Evolutionary conservation across 2,888 invertebrate genomes (phyloP), one percentile per base, ranked within the genome.

Genomic region (Thalpophila matura): DNA sequence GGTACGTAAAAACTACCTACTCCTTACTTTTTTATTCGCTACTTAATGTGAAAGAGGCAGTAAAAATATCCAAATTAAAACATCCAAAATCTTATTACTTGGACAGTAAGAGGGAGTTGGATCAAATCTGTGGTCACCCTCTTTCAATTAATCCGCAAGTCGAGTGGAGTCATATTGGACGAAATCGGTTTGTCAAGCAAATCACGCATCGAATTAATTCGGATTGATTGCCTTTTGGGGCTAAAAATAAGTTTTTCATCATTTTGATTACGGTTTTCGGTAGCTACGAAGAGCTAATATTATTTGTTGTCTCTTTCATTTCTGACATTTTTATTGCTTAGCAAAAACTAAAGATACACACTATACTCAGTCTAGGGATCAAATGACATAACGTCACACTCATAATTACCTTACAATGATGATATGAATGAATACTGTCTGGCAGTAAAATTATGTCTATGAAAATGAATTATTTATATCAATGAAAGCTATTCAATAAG

Each of bases 91-190:
- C 69, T 70, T 26, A 47, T 62, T 14, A 49, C 69, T 76, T 74
- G 42, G 27, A 5, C 49, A 50, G 12, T 29, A 22, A 3, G 5
- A 64, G 43, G 63, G 54, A 64, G 62, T 72, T 59, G 71, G 73
- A 82, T 83, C 82, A 84, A 86, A 82, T 86, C 84, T 81, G 79
- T 79, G 86, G 88, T 86, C 83, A 86, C 83, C 83, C 86, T 86
- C 83, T 84, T 85, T 86, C 86, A 89, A 89, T 89, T 89, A 90
- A 88, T 87, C 80, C 77, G 61, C 77, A 80, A 86, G 83, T 79
- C 80, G 76, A 84, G 80, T 77, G 79, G 81, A 84, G 80, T 79
- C 77, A 82, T 85, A 81, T 82, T 82, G 80, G 67, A 66, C 70
- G 74, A 83, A 86, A 86, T 87, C 81, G 81, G 80, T 84, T 85